phyloP scores from a whole-genome alignment of 1,140 invertebrate species.

The Triops cancriformis region DNA sequence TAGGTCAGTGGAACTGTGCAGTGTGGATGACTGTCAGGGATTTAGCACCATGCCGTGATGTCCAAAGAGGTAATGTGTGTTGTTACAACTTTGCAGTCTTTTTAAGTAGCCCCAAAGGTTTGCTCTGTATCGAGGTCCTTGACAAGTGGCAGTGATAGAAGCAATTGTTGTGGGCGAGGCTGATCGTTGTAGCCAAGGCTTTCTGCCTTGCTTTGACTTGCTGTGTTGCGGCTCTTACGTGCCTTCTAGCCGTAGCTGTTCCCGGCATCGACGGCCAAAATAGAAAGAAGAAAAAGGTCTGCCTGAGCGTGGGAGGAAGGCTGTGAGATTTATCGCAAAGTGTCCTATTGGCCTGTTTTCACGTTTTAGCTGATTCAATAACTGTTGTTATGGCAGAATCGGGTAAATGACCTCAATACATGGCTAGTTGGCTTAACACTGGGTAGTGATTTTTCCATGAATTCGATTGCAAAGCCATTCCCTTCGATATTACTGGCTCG shows the following conservation, averaged over 20 bases:
- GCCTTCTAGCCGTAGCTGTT: neutral
- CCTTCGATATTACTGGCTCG: no score
- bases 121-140: neutral
- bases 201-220: conserved; percentile 5
- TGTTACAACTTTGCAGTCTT: neutral
- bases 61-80: neutral
- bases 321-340: neutral
- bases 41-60: neutral
- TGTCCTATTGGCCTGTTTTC: no score
- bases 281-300: neutral
- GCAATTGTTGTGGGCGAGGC: conserved; percentile 12
- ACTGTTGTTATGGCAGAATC: no score
- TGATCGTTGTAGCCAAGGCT: conserved; percentile 12
- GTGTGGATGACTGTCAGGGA: conserved; percentile 8
- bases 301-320: neutral
- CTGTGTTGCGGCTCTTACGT: neutral
- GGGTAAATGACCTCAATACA: no score
- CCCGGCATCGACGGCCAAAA: neutral
- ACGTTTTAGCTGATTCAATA: no score
- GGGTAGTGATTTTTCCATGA: no score
- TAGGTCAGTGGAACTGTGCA: conserved; percentile 5
- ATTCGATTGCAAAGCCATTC: no score
- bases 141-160: conserved; percentile 2
- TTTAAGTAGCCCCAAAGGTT: neutral
- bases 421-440: no score